Percentiles rank a stretch among this genome's conserved stretches.
Evolutionary conservation across 2,797 vertebrate genomes (phyloP).

Genomic region (Rhinatrema bivittatum): DNA sequence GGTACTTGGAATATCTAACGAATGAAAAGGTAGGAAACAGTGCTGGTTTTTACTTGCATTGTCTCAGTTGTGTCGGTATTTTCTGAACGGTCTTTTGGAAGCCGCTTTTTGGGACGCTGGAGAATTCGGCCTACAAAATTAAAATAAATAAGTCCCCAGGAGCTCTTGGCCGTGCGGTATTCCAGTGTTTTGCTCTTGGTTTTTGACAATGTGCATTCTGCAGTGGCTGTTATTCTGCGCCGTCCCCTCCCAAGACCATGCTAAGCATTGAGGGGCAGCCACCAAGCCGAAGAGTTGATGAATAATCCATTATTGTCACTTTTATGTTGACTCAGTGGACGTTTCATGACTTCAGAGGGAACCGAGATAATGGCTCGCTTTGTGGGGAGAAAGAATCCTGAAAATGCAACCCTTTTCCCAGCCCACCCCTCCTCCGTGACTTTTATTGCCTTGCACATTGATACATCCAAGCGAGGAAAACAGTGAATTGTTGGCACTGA

Average conservation of each 20-base stretch:
- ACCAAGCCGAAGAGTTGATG: too few species aligned
- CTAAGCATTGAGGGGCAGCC: too few species aligned
- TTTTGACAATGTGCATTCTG: constrained; percentile 24
- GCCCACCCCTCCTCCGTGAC: constrained; percentile 23
- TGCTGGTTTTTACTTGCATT: too few species aligned
- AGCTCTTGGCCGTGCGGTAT: neutral
- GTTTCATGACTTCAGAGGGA: constrained; percentile 45
- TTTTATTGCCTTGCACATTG: constrained; percentile 43
- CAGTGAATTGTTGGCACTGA: constrained; percentile 38
- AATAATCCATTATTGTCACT: constrained; percentile 46
- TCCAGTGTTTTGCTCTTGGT: constrained; percentile 20
- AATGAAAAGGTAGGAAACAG: too few species aligned
- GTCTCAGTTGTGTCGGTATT: too few species aligned
- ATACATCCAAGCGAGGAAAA: constrained; percentile 47
- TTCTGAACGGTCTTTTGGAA: too few species aligned
- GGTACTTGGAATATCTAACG: constrained; percentile 42
- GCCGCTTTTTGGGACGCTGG: too few species aligned
- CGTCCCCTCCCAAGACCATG: constrained; percentile 25
- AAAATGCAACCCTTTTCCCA: constrained; percentile 45
- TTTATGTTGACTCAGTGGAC: constrained; percentile 48
- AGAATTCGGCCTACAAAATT: too few species aligned
- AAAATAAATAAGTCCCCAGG: too few species aligned
- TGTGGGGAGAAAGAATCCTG: constrained; percentile 49
- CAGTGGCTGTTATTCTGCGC: constrained; percentile 25
- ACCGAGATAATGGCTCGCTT: constrained; percentile 41